Evolutionary conservation across 1,140 invertebrate species (phyloP).

Genomic region (Caerostris extrusa): DNA sequence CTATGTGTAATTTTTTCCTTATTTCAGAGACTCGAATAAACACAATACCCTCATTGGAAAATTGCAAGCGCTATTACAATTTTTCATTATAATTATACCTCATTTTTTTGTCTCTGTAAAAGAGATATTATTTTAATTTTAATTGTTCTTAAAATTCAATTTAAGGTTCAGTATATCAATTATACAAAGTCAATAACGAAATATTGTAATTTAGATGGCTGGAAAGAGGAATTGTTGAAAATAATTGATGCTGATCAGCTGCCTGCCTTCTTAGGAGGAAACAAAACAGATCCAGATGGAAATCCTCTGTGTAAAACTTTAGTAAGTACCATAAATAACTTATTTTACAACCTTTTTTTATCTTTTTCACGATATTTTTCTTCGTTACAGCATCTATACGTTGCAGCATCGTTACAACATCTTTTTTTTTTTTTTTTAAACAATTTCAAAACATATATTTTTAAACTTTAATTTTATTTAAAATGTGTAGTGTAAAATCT

Average conservation of each 20-base stretch:
- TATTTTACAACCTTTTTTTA: background rate
- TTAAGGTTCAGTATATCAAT: no score
- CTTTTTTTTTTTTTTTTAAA: background rate
- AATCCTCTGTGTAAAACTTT: conserved; percentile 19
- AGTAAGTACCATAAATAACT: background rate
- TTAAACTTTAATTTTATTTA: no score
- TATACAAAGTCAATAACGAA: no score
- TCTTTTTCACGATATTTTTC: background rate
- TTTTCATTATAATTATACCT: no score
- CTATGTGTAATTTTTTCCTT: no score
- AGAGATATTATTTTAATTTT: no score
- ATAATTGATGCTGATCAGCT: background rate
- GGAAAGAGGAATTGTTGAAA: conserved; percentile 25
- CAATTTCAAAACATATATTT: background rate
- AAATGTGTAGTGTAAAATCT: no score
- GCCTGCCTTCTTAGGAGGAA: conserved; percentile 44
- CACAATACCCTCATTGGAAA: no score
- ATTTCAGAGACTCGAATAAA: no score
- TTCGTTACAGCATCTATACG: background rate
- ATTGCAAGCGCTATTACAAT: no score
- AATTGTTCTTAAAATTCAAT: no score
- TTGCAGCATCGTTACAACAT: background rate
- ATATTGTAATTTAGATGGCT: conserved; percentile 9
- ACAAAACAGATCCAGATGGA: conserved; percentile 45
- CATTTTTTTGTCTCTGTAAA: no score